phyloP scores from a whole-genome alignment of 2,113 vertebrate species.

The Aptenodytes patagonicus region DNA sequence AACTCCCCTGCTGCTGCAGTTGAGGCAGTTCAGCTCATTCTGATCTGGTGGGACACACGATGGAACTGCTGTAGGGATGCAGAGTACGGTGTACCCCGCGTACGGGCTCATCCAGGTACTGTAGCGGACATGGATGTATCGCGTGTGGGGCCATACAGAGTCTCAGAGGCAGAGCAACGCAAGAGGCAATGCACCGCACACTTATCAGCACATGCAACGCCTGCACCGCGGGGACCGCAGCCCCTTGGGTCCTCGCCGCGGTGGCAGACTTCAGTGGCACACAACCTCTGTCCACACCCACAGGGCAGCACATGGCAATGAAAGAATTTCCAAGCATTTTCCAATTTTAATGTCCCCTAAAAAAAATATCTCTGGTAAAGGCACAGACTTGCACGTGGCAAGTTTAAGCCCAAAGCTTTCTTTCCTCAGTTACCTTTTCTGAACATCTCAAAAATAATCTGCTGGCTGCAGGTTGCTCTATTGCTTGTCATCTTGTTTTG shows the following conservation, averaged over 20 bases:
- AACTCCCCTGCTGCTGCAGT: too few species aligned
- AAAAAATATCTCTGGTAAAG: not conserved
- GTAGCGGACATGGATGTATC: fast-evolving
- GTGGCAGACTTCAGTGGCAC: not conserved
- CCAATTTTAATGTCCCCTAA: not conserved
- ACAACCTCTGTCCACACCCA: not conserved
- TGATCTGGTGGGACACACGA: not conserved
- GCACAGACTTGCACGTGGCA: fast-evolving
- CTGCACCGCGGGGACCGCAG: fast-evolving
- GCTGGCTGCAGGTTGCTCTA: not conserved
- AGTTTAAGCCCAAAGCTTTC: not conserved
- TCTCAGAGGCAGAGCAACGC: not conserved
- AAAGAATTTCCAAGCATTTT: not conserved
- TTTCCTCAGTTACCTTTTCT: not conserved
- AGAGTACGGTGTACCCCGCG: fast-evolving
- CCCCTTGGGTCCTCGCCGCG: fast-evolving
- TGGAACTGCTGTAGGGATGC: not conserved
- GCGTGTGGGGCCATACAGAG: fast-evolving
- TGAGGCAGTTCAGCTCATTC: not conserved
- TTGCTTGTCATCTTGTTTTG: not conserved
- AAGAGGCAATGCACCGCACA: fast-evolving
- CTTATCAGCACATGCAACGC: not conserved
- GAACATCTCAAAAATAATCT: not conserved
- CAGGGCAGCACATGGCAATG: not conserved
- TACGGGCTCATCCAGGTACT: fast-evolving